phyloP scores from a whole-genome alignment of 1,140 invertebrate species.

The Hyles euphorbiae region DNA sequence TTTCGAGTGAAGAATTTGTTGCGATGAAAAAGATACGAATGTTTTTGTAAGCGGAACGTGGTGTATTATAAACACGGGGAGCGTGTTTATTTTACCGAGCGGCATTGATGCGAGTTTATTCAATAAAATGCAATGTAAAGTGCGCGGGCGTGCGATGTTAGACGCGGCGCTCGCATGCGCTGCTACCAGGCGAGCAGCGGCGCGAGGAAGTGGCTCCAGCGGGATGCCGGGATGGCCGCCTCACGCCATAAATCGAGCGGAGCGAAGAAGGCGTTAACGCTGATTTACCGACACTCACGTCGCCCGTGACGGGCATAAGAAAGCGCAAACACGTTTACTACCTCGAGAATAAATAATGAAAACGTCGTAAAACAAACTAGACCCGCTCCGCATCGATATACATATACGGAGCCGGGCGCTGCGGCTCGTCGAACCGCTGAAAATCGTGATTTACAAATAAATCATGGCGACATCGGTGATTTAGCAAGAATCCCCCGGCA shows the following conservation, averaged over 20 bases:
- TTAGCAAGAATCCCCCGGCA: constrained; percentile 37
- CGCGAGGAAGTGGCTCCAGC: constrained; percentile 34
- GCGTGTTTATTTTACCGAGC: constrained; percentile 25
- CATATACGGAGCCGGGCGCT: not conserved
- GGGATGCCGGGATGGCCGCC: constrained; percentile 25
- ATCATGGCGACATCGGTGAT: constrained; percentile 25
- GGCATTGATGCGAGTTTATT: constrained; percentile 23
- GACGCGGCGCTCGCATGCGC: too few species aligned
- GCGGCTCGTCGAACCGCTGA: not conserved
- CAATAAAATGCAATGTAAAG: constrained; percentile 22
- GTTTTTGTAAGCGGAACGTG: constrained; percentile 27
- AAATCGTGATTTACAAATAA: constrained; percentile 16
- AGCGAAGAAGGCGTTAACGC: constrained; percentile 52
- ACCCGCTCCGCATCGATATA: not conserved
- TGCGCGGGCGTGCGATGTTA: not conserved
- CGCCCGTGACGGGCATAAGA: constrained; percentile 25
- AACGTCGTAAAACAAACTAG: not conserved
- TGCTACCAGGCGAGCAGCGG: constrained; percentile 35
- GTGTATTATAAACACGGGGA: constrained; percentile 26
- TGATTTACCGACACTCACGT: constrained; percentile 49
- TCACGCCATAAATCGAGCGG: constrained; percentile 45
- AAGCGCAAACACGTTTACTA: constrained; percentile 4
- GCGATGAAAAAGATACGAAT: constrained; percentile 28
- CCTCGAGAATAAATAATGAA: constrained; percentile 8
- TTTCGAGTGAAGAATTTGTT: constrained; percentile 33